Evolutionary conservation across 1,140 invertebrate species (phyloP).

Genomic region (Bombus fervidus): DNA sequence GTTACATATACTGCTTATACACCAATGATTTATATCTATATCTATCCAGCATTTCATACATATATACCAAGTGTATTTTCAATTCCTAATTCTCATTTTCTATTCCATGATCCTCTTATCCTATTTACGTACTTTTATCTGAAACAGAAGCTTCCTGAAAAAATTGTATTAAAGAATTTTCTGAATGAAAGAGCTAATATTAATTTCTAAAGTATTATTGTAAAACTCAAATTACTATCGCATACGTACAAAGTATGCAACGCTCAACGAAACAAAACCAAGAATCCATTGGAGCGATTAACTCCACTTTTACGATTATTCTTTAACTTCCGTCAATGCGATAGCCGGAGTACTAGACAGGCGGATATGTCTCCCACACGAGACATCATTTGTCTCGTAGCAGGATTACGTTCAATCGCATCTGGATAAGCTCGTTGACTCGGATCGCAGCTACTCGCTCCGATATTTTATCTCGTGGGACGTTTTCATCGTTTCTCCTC

Average conservation of each 20-base stretch:
- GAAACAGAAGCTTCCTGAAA: no score
- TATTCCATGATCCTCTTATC: background rate
- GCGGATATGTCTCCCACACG: background rate
- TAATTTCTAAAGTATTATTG: background rate
- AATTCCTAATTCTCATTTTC: background rate
- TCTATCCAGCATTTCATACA: background rate
- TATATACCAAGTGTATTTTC: background rate
- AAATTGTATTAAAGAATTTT: background rate
- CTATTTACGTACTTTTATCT: background rate
- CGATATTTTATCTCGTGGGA: constrained; percentile 50
- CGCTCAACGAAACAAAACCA: background rate
- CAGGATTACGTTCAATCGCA: constrained; percentile 56
- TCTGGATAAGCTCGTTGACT: constrained; percentile 53
- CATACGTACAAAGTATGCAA: background rate
- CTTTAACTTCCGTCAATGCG: background rate
- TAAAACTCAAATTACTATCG: background rate
- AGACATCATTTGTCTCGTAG: constrained; percentile 4
- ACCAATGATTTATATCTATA: background rate
- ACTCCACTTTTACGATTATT: background rate
- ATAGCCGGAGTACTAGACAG: background rate
- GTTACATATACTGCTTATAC: no score
- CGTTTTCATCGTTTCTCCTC: constrained; percentile 29
- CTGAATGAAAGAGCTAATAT: background rate
- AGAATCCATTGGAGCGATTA: background rate
- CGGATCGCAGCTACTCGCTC: constrained; percentile 8